Percentiles rank a stretch among this genome's conserved stretches.
phyloP scores from a whole-genome alignment of 1,140 invertebrate genomes.

The Cydia pomonella region DNA sequence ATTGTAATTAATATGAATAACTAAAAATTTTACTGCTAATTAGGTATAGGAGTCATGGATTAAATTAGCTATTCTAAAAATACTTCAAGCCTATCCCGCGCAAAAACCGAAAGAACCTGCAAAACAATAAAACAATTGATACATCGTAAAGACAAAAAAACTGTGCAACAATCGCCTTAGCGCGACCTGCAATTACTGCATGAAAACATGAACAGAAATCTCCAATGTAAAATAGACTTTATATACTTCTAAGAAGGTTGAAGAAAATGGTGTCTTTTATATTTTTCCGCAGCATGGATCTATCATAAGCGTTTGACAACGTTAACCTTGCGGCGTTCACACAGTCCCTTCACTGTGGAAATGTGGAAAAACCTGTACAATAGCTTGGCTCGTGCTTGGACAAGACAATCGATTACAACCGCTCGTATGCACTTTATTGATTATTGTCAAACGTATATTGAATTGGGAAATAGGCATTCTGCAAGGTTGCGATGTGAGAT shows the following conservation, averaged over 20 bases:
- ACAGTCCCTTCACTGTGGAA: slow-evolving; percentile 77
- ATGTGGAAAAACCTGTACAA: slow-evolving; percentile 74
- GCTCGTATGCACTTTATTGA: slow-evolving; percentile 72
- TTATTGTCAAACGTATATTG: slow-evolving; percentile 67
- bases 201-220: slow-evolving; percentile 1
- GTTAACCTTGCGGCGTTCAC: slow-evolving; percentile 73
- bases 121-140: slow-evolving; percentile 42
- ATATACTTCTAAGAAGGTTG: not conserved
- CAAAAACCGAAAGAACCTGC: slow-evolving; percentile 14
- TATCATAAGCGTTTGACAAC: slow-evolving; percentile 66
- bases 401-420: slow-evolving; percentile 73
- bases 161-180: slow-evolving; percentile 43
- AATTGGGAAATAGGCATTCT: slow-evolving; percentile 66
- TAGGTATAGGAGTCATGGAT: not conserved
- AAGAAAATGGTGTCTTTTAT: not conserved
- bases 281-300: slow-evolving; percentile 54
- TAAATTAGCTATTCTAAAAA: not conserved
- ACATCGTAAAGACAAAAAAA: slow-evolving; percentile 49
- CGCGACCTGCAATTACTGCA: slow-evolving; percentile 1
- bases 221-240: not conserved
- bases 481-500: slow-evolving; percentile 47
- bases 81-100: not conserved
- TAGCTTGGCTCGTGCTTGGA: slow-evolving; percentile 63
- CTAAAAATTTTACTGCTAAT: no score
- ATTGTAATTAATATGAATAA: no score